These are phyloP conservation scores for Halichondria panicea DNA, from an alignment of 37 sponge, comb jelly and placozoan genomes.

Conservation along the genomic window DNA sequence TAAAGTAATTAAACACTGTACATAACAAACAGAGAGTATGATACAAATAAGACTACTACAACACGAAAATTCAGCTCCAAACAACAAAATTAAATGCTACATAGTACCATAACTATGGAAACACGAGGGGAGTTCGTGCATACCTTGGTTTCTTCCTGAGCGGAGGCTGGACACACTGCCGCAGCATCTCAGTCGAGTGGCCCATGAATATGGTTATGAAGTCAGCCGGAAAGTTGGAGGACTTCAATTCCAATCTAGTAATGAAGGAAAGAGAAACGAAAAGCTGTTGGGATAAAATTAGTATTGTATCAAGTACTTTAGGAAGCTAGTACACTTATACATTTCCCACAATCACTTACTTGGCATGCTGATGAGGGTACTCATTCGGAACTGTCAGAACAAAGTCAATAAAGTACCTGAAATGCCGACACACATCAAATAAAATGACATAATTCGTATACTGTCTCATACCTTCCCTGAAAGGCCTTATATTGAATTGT, in stretches of 20 bases:
- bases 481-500: constrained; percentile 48
- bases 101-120: not conserved
- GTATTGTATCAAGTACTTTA: not conserved
- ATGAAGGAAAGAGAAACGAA: too few relatives aligned
- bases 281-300: too few relatives aligned
- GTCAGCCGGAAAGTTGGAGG: constrained; percentile 78
- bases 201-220: constrained; percentile 61
- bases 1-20: not conserved
- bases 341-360: constrained; percentile 62
- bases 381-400: constrained; percentile 58
- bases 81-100: not conserved
- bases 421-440: not conserved
- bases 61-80: not conserved
- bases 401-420: constrained; percentile 67
- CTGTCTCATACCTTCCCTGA: constrained; percentile 40
- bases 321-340: not conserved
- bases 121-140: not conserved
- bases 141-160: constrained; percentile 64
- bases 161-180: constrained; percentile 87
- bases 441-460: not conserved
- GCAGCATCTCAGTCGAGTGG: constrained; percentile 65
- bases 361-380: constrained; percentile 61
- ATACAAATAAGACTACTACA: too few relatives aligned
- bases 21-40: too few relatives aligned
- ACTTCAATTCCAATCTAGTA: constrained; percentile 50